These are phyloP conservation scores for Atethmia centrago DNA, from an alignment of 2,888 invertebrate species.

Conservation along the genomic window DNA sequence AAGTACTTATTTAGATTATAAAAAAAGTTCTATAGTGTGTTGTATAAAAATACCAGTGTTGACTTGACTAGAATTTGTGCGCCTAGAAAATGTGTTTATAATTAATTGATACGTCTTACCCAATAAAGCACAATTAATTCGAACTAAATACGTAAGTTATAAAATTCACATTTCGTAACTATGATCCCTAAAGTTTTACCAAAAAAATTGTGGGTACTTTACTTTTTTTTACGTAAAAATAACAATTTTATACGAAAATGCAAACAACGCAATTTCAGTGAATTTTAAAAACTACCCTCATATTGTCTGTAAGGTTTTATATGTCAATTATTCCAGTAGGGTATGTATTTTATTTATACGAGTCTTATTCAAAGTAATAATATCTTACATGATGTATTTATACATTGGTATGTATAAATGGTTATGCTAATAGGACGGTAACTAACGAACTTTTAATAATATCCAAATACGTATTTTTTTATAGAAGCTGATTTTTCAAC, in stretches of 20 bases:
- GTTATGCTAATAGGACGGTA: not conserved
- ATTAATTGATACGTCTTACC: not conserved
- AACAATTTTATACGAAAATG: constrained; percentile 1
- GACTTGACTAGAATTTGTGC: not conserved
- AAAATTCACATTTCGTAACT: not conserved
- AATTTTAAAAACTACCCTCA: constrained; percentile 25
- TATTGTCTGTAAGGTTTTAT: constrained; percentile 30
- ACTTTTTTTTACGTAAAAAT: not conserved
- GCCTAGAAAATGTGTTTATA: not conserved
- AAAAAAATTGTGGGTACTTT: not conserved
- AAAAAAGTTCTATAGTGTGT: constrained; percentile 7
- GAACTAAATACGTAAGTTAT: constrained; percentile 14
- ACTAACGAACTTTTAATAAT: constrained; percentile 2
- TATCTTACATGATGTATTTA: constrained; percentile 9
- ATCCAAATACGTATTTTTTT: not conserved
- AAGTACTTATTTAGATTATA: constrained; percentile 5
- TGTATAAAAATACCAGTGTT: not conserved
- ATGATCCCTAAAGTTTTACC: constrained; percentile 1
- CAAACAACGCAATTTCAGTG: not conserved
- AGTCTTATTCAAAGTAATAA: constrained; percentile 14
- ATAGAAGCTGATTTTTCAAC: not conserved
- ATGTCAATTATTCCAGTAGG: constrained; percentile 56
- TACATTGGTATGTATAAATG: not conserved
- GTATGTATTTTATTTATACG: constrained; percentile 26
- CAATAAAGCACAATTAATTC: not conserved